Conservation (phyloP, 2,797 vertebrate genomes). For the Mastacembelus armatus region DNA sequence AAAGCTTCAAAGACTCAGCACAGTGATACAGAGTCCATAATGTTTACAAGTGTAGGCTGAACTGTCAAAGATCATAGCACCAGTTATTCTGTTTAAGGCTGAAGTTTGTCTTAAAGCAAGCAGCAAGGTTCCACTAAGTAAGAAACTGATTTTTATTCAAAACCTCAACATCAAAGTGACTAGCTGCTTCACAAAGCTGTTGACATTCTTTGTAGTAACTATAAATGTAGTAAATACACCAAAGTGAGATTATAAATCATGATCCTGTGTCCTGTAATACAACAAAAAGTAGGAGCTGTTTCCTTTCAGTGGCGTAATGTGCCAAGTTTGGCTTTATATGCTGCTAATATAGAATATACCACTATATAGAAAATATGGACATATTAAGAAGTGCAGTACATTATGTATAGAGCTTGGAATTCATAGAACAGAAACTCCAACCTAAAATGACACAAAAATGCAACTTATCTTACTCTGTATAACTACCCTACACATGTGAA, state of each 20-base stretch:
- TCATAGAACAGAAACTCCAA: not conserved
- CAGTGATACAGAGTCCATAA: conserved; percentile 25
- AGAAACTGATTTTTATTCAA: conserved; percentile 59
- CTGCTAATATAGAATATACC: not conserved
- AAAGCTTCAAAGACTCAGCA: conserved; percentile 27
- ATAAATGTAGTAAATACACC: conserved; percentile 34
- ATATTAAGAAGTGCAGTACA: conserved; percentile 2
- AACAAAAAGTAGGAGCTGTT: not conserved
- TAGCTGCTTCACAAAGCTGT: conserved; percentile 34
- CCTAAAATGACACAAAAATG: too few species aligned
- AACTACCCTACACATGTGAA: too few species aligned
- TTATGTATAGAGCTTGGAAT: conserved; percentile 9
- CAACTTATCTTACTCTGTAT: too few species aligned
- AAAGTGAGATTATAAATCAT: conserved; percentile 11
- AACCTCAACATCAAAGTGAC: conserved; percentile 64
- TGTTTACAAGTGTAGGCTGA: conserved; percentile 58
- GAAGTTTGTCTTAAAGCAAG: conserved; percentile 60
- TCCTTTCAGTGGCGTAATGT: not conserved
- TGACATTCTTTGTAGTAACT: conserved; percentile 28
- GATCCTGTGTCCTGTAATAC: conserved; percentile 4
- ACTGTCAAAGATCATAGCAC: conserved; percentile 60
- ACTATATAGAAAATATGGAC: not conserved
- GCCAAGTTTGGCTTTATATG: too few species aligned
- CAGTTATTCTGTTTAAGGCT: conserved; percentile 66
- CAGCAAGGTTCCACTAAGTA: conserved; percentile 51